A percentile compares a stretch with the other conserved stretches of the same genome.
phyloP scores from a whole-genome alignment of 2,113 vertebrate genomes.

The Triplophysa rosa region DNA sequence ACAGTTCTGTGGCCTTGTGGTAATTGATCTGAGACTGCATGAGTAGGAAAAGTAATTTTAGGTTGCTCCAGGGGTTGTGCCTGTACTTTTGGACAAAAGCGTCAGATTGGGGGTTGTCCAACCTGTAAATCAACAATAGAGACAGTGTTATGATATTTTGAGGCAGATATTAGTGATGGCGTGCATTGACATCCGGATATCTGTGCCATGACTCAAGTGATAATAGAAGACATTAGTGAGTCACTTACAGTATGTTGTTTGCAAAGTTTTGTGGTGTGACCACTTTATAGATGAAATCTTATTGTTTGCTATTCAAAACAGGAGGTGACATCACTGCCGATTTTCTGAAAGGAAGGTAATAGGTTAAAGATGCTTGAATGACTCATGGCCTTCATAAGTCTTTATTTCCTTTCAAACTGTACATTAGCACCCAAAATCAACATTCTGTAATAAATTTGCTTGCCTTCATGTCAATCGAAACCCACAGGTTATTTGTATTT shows the following conservation, averaged over 20 bases:
- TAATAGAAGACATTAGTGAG: neutral
- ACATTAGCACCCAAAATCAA: no score
- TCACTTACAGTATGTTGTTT: neutral
- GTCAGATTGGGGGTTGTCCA: neutral
- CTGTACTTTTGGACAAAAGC: no score
- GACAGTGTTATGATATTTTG: neutral
- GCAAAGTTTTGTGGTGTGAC: neutral
- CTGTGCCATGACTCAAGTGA: neutral
- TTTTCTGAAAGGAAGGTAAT: neutral
- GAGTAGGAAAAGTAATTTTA: no score
- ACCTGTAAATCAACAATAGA: neutral
- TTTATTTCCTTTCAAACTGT: no score
- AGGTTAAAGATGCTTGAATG: no score
- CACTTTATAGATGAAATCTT: conserved; percentile 8
- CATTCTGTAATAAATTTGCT: no score
- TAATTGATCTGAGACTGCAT: no score
- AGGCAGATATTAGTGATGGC: neutral
- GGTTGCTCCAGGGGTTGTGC: no score
- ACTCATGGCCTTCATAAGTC: no score
- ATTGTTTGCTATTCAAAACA: neutral
- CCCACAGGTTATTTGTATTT: no score
- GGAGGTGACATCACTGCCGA: neutral
- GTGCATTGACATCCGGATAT: neutral
- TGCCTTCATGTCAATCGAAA: no score
- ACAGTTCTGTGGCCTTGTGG: neutral